Base-by-base conservation (phyloP, 2,888 invertebrate genomes). In the Boloria euphrosyne region DNA sequence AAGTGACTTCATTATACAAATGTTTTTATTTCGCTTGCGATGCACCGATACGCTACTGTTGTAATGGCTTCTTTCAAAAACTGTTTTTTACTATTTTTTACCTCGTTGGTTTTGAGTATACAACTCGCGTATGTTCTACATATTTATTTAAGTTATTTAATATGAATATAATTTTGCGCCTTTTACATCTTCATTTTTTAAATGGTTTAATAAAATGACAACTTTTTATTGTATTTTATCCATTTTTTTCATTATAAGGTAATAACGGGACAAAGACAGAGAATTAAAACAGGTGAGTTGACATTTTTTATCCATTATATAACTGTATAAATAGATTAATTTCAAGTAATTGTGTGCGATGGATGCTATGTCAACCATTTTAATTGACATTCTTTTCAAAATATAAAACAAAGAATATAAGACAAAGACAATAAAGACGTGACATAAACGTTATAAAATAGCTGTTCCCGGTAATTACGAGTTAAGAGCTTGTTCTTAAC, bases 401-500 rank as follows among this genome's bases (percentile, higher is more conserved):
- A 14, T 57, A 27, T 46, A 46, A 57, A 44, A n/a, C 13, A 57
- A 46, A 57, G 57, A 57, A 44, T n/a, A n/a, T n/a, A n/a, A n/a
- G n/a, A n/a, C n/a, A n/a, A n/a, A n/a, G n/a, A 44, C 44, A 55
- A 46, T 46, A 57, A 57, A 27, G 22, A 13, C 10, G 31, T 31
- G 17, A 49, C 18, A 55, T 43, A 17, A 59, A 50, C 31, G 16
- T 17, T 50, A 50, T 17, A 38, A 47, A 59, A 59, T 59, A 5
- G 44, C 46, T 50, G 49, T 59, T 50, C 31, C 16, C 51, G 44
- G 64, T 63, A 46, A 52, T 51, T 50, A 57, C 47, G 57, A 47
- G 63, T 57, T 57, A 13, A 43, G 50, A 18, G 38, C 31, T 47
- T 57, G 22, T 50, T 50, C 64, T 62, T 62, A 66, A 69, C 67